These are phyloP conservation scores for Papilio polyxenes DNA, from an alignment of 1,140 invertebrate genomes.

Conservation along the genomic window DNA sequence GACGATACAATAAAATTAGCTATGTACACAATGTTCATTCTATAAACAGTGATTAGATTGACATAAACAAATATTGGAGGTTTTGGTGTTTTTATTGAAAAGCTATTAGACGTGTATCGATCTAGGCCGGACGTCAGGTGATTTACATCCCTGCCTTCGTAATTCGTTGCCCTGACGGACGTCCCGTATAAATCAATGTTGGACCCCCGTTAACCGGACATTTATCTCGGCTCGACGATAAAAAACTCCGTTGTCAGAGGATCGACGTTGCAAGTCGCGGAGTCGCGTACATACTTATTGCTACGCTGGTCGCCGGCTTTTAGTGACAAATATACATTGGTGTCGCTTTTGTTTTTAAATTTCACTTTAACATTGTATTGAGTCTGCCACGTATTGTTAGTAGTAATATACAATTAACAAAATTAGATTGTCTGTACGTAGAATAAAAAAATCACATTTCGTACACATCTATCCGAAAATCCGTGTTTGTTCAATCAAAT, in stretches of 20 bases:
- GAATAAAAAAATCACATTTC: no score
- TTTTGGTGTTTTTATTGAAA: conserved; percentile 52
- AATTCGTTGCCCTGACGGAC: conserved; percentile 76
- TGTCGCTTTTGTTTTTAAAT: background rate
- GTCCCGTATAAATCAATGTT: conserved; percentile 76
- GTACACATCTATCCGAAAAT: no score
- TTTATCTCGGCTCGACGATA: conserved; percentile 73
- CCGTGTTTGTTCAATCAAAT: no score
- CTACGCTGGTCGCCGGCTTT: background rate
- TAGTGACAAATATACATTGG: conserved; percentile 28
- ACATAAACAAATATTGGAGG: background rate
- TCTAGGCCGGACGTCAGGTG: conserved; percentile 62
- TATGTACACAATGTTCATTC: background rate
- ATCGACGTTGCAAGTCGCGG: conserved; percentile 48
- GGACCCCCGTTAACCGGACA: conserved; percentile 76
- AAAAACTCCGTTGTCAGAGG: conserved; percentile 67
- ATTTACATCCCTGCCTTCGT: conserved; percentile 75
- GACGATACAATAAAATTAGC: no score
- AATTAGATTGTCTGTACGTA: no score
- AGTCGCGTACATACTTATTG: conserved; percentile 35
- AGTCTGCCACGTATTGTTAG: background rate
- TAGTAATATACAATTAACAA: no score
- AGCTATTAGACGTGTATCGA: conserved; percentile 62
- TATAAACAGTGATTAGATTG: conserved; percentile 6
- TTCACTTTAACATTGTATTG: background rate